These are phyloP conservation scores for Oxytorus armatus DNA, from an alignment of 2,888 invertebrate genomes.

Conservation along the genomic window DNA sequence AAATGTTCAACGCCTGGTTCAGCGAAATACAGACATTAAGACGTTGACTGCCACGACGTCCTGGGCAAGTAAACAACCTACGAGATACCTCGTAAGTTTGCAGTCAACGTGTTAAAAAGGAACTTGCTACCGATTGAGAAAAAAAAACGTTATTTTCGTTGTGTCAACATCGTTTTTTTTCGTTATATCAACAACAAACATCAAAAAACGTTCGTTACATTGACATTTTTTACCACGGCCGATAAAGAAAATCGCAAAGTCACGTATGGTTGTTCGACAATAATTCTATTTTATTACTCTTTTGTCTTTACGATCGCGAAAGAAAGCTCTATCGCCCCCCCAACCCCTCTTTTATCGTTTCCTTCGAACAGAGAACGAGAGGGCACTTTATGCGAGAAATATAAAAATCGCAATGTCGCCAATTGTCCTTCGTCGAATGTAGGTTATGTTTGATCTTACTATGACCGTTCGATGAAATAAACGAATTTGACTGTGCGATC, in stretches of 20 bases:
- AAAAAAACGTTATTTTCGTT: too few relatives aligned
- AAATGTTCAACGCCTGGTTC: too few relatives aligned
- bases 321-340: constrained; percentile 49
- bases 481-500: constrained; percentile 55
- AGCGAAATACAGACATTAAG: too few relatives aligned
- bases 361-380: background rate
- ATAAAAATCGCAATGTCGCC: constrained; percentile 21
- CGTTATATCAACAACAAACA: too few relatives aligned
- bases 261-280: background rate
- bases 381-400: background rate
- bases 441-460: background rate
- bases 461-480: constrained; percentile 60
- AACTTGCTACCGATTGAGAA: too few relatives aligned
- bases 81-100: too few relatives aligned
- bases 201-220: too few relatives aligned
- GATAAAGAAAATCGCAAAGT: background rate
- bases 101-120: too few relatives aligned
- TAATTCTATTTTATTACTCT: background rate
- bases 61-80: too few relatives aligned
- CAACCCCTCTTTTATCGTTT: constrained; percentile 46
- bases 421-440: constrained; percentile 15
- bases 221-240: background rate
- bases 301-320: constrained; percentile 54
- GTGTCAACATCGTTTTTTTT: too few relatives aligned
- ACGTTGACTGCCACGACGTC: too few relatives aligned